Percentiles rank a stretch among this genome's conserved stretches.
Evolutionary conservation across 2,888 invertebrate genomes (phyloP).

Genomic region (Argynnis bischoffii): DNA sequence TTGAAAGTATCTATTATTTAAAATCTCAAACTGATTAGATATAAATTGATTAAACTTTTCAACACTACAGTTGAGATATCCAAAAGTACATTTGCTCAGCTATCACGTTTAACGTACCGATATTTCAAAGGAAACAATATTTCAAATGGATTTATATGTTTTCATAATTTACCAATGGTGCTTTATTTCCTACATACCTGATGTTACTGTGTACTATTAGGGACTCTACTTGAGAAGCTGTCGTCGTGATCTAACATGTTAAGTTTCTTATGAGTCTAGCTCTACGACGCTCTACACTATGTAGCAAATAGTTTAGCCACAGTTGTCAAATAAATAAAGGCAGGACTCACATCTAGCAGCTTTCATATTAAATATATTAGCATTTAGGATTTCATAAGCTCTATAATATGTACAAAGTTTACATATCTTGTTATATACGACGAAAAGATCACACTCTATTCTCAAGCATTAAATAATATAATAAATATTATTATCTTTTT

Average conservation of each 20-base stretch:
- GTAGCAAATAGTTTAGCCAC: neutral
- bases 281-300: neutral
- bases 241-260: slow-evolving; percentile 11
- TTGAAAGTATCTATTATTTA: no score
- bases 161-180: no score
- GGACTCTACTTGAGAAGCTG: neutral
- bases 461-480: no score
- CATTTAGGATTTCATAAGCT: no score
- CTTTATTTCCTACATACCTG: neutral
- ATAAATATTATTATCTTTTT: no score
- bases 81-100: neutral
- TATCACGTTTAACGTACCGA: neutral
- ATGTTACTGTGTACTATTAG: neutral
- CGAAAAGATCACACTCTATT: no score
- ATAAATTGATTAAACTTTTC: neutral
- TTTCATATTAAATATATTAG: no score
- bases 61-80: neutral
- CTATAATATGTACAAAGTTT: no score
- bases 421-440: no score
- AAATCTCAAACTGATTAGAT: neutral
- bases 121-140: neutral
- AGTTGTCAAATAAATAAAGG: neutral
- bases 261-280: slow-evolving; percentile 5
- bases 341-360: no score
- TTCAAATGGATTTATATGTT: neutral